phyloP scores from a whole-genome alignment of 2,888 invertebrate genomes.

The Fabriciana adippe region DNA sequence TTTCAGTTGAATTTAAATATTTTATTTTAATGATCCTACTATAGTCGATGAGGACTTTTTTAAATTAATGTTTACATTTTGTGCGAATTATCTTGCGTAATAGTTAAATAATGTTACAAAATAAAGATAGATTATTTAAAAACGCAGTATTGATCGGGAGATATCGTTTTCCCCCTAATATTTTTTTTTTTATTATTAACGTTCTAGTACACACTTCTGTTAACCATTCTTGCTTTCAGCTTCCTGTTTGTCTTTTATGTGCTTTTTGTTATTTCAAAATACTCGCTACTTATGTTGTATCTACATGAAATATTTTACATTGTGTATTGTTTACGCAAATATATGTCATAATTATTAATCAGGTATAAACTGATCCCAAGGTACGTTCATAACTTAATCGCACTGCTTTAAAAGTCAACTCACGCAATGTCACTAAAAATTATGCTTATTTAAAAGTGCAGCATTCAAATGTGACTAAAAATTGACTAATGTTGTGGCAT shows the following conservation, averaged over 20 bases:
- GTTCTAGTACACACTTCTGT: not conserved
- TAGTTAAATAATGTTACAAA: too few relatives aligned
- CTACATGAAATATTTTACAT: not conserved
- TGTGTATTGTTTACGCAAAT: slow-evolving; percentile 18
- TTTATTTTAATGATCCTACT: not conserved
- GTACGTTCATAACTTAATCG: slow-evolving; percentile 11
- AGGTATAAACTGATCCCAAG: slow-evolving; percentile 69
- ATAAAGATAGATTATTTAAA: not conserved
- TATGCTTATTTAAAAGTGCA: slow-evolving; percentile 1
- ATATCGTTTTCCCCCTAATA: not conserved
- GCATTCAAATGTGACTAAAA: slow-evolving; percentile 9
- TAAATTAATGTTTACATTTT: too few relatives aligned
- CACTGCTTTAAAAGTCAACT: slow-evolving; percentile 9
- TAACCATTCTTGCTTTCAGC: slow-evolving; percentile 13
- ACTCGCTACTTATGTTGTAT: slow-evolving; percentile 8
- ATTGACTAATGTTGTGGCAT: not conserved
- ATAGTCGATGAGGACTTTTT: not conserved
- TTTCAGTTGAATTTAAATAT: not conserved
- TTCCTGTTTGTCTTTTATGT: slow-evolving; percentile 2
- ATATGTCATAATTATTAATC: slow-evolving; percentile 21
- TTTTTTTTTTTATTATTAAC: not conserved
- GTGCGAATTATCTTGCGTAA: too few relatives aligned
- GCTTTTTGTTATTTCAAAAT: slow-evolving; percentile 3
- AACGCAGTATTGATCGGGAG: not conserved
- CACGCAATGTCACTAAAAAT: not conserved